Evolutionary conservation across 2,113 vertebrate species (phyloP).

Genomic region (Ceratotherium simum): DNA sequence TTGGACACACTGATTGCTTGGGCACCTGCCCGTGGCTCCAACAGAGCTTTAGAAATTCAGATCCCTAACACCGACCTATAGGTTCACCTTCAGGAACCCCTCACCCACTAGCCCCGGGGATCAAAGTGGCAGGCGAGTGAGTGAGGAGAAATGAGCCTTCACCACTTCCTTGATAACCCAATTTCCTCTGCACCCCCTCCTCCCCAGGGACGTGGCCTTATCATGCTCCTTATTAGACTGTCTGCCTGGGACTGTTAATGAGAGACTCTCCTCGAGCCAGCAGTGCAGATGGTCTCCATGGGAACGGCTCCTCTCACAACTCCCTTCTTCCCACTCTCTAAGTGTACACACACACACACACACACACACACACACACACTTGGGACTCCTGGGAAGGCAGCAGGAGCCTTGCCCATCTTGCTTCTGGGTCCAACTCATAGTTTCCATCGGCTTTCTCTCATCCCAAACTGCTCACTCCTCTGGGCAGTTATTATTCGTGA

Average conservation of each 20-base stretch:
- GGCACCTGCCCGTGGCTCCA: background rate
- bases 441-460: background rate
- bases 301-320: background rate
- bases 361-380: background rate
- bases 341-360: background rate
- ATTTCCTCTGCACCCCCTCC: constrained; percentile 50
- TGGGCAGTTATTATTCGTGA: background rate
- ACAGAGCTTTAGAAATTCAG: background rate
- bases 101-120: background rate
- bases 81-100: background rate
- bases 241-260: constrained; percentile 46
- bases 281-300: constrained; percentile 36
- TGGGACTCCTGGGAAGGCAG: background rate
- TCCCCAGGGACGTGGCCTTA: background rate
- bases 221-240: constrained; percentile 35
- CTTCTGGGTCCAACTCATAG: background rate
- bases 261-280: constrained; percentile 23
- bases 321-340: background rate
- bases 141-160: constrained; percentile 41
- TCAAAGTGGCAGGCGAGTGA: background rate
- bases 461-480: background rate
- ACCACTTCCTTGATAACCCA: background rate
- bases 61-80: background rate
- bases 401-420: background rate
- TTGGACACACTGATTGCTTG: background rate